Percentiles rank a stretch among this genome's conserved stretches.
phyloP scores from a whole-genome alignment of 1,140 invertebrate genomes.

The Drosophila insularis region DNA sequence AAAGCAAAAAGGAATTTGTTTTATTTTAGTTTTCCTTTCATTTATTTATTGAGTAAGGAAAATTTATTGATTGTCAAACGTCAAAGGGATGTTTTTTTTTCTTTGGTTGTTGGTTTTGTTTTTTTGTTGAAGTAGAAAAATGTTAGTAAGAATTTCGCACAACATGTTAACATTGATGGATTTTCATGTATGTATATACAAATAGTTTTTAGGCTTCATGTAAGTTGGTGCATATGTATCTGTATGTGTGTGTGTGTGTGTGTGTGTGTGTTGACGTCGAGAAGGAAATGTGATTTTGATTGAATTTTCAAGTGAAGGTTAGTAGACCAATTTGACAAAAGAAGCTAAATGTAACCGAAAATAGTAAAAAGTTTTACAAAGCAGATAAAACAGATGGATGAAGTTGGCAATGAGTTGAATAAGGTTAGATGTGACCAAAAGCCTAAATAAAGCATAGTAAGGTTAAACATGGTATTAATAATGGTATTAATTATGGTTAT shows the following conservation, averaged over 20 bases:
- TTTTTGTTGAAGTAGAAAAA: conserved; percentile 16
- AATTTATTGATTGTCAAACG: conserved; percentile 36
- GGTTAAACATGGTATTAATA: background rate
- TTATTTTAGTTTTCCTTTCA: background rate
- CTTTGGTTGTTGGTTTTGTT: background rate
- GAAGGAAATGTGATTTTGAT: conserved; percentile 1
- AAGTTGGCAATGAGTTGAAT: background rate
- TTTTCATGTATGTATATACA: conserved; percentile 43
- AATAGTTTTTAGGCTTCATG: conserved; percentile 18
- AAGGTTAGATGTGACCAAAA: background rate
- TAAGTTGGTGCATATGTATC: conserved; percentile 27
- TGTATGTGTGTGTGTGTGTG: conserved; percentile 17
- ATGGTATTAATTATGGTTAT: no score
- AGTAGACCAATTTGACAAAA: conserved; percentile 13
- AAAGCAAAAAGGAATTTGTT: background rate
- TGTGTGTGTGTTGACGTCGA: background rate
- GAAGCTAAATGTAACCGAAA: background rate
- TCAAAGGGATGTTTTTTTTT: conserved; percentile 1
- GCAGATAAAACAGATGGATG: background rate
- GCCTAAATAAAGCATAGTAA: background rate
- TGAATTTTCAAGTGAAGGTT: conserved; percentile 11
- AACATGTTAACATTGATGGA: conserved; percentile 10
- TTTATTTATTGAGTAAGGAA: conserved; percentile 1
- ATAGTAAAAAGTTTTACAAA: background rate
- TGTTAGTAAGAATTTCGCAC: conserved; percentile 17